Evolutionary conservation across 2,888 invertebrate genomes (phyloP), one percentile per base, ranked within the genome.

Genomic region (Blomia tropicalis): DNA sequence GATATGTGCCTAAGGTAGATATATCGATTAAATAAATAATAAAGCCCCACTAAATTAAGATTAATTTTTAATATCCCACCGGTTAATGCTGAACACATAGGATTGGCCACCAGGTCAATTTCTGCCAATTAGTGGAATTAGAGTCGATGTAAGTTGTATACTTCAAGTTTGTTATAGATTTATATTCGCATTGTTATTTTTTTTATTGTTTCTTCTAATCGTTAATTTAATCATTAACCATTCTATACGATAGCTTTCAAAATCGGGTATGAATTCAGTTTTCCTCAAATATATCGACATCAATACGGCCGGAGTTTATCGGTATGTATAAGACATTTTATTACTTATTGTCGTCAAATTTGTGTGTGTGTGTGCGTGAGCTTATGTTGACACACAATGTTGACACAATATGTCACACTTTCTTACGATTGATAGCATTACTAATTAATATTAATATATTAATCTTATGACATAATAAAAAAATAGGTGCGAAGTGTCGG

Each of bases 51-150:
- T 59, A 59, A 43, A 59, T 43, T 59, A 59, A 59, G 36, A 59
- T 59, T 56, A 44, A 43, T 41, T 58, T 58, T 41, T 47, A 44
- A 36, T 41, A 17, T 17, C 7, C n/a, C n/a, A n/a, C n/a, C n/a
- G n/a, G n/a, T n/a, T n/a, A n/a, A n/a, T n/a, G 7, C 7, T 53
- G 17, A 54, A 14, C n/a, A 19, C 11, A 1, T n/a, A 83, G 62
- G 87, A 88, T 74, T 79, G 79, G 71, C 87, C 88, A 64, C 85
- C 85, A 1, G 81, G 83, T 43, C 83, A 85, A 74, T 82, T 83
- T 70, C 87, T 88, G 73, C 78, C 80, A 60, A 76, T 86, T 69
- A 84, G 84, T 0, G 88, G 88, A 68, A 84, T 89, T 64, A 82
- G 82, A 70, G 87, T 88, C 43, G 85, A 87, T 77, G 88, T 88